Evolutionary conservation across 2,888 invertebrate species (phyloP).

Genomic region (Drosophila mimica): DNA sequence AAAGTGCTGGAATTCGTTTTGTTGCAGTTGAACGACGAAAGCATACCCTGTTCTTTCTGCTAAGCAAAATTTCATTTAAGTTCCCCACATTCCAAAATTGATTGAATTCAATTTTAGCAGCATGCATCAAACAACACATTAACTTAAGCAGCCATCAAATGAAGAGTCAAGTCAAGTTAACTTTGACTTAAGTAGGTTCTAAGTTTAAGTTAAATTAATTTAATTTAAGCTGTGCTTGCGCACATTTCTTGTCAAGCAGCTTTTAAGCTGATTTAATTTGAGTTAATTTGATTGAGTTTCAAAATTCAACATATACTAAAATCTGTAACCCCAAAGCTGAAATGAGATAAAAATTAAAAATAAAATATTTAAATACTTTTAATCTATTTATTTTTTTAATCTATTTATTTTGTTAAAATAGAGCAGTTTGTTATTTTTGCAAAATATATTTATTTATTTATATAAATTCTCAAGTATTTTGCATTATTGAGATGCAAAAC

Average conservation of each 20-base stretch:
- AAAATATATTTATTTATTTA: not conserved
- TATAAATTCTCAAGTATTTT: not conserved
- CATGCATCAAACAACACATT: not conserved
- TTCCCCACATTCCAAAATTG: not conserved
- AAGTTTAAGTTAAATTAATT: not conserved
- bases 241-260: not conserved
- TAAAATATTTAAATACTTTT: no score
- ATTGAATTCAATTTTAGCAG: not conserved
- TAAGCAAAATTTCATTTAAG: not conserved
- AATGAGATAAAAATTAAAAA: no score
- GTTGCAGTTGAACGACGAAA: not conserved
- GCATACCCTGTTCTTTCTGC: constrained; percentile 20
- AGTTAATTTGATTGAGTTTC: not conserved
- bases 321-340: not conserved
- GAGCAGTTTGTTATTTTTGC: not conserved
- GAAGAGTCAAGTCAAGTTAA: not conserved
- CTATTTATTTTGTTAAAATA: not conserved
- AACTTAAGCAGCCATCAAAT: not conserved
- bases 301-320: not conserved
- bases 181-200: not conserved
- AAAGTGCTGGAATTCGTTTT: constrained; percentile 31
- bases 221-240: not conserved
- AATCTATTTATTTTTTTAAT: not conserved
- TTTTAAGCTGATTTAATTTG: not conserved
- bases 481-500: not conserved